phyloP scores from a whole-genome alignment of 2,888 invertebrate genomes.

The Lasiommata megera region DNA sequence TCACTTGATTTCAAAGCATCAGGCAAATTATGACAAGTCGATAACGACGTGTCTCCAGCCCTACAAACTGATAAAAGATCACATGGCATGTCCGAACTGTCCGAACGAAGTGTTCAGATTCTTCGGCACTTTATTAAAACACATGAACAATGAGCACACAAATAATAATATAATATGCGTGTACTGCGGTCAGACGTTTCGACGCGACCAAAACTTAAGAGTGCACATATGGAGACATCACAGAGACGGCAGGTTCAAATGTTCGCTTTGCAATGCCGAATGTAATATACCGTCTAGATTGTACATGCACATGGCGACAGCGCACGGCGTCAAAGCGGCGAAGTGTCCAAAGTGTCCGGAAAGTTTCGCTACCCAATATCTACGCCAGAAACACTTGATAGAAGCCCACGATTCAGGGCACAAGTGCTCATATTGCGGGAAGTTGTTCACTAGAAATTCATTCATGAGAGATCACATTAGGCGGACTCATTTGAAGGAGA shows the following conservation, averaged over 20 bases:
- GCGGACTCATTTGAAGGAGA: constrained; percentile 69
- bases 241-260: constrained; percentile 66
- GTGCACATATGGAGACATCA: constrained; percentile 74
- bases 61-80: constrained; percentile 62
- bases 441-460: constrained; percentile 64
- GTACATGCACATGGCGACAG: constrained; percentile 73
- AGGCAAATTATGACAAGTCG: constrained; percentile 65
- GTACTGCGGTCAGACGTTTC: constrained; percentile 69
- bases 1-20: constrained; percentile 64
- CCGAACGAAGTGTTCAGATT: constrained; percentile 64
- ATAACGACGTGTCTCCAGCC: constrained; percentile 71
- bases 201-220: constrained; percentile 67
- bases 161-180: constrained; percentile 74
- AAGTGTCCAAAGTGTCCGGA: constrained; percentile 70
- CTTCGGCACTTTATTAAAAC: constrained; percentile 69
- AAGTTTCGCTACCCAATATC: constrained; percentile 74
- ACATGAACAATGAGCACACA: constrained; percentile 69
- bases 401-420: constrained; percentile 73
- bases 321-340: constrained; percentile 68
- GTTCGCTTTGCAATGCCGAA: constrained; percentile 62
- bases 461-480: constrained; percentile 69
- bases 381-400: constrained; percentile 77
- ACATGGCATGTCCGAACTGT: constrained; percentile 68
- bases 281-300: constrained; percentile 71
- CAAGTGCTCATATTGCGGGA: constrained; percentile 68